Base-by-base conservation (phyloP, 2,888 invertebrate genomes). In the Calameuta idolon region DNA sequence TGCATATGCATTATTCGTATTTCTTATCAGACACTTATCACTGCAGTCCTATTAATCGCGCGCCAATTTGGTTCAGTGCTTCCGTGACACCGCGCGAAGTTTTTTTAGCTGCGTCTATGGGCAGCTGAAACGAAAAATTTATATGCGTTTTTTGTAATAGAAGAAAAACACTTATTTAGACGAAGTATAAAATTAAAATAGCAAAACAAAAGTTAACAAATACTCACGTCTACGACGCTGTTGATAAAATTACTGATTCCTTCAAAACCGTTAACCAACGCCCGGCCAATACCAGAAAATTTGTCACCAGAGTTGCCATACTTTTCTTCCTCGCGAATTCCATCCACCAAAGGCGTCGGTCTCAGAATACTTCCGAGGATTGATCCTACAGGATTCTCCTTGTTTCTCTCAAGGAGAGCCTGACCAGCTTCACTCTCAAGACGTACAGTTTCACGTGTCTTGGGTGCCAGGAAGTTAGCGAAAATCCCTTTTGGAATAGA, bases 261-360 rank as follows among this genome's bases (percentile, higher is more conserved):
- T 85, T 95, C 95, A 79, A 95, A 94, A 11, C 96, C 95, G 37
- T 93, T 94, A 4, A 97, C 94, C 35, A 96, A 85, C 0, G 94
- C 93, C 77, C 93, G 93, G 1, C 95, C 95, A 35, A 95, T 91
- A 30, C 92, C 92, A 80, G 94, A 93, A 83, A 95, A 95, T 88
- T 94, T 94, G 85, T 95, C 95, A 0, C 95, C 96, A 76, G 92
- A 93, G 88, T 97, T 97, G 33, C 96, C 96, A 88, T 96, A 97
- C 87, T 96, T 97, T 76, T 97, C 96, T 76, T 95, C 93, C 89
- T 96, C 96, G 73, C 92, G 92, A 83, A 96, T 95, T n/a, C 94
- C 94, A 86, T 97, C 97, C 34, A 97, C 94, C 80, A 97, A 92
- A 0, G 97, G 96, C 82, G 94, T 93, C 0, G 96, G 95, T 93